Conservation (phyloP, 37 sponge, comb jelly and placozoan species). For the Hexactinellida sp. region DNA sequence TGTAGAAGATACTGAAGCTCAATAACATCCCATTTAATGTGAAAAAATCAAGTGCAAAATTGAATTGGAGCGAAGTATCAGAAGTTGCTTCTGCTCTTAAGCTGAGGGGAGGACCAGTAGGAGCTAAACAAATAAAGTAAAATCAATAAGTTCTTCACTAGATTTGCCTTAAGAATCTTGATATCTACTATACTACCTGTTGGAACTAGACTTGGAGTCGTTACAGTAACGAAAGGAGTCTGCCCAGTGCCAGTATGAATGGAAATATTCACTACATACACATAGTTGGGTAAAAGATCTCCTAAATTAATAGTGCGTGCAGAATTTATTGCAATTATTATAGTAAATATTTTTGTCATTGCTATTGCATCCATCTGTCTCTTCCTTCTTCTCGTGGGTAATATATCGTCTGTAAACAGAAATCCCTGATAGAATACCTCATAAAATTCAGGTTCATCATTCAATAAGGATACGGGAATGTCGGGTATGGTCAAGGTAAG, state of each 20-base stretch:
- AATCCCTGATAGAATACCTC: neutral
- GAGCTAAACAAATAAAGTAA: neutral
- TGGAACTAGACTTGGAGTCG: neutral
- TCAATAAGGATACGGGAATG: neutral
- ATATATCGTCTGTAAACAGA: neutral
- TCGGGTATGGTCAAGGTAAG: neutral
- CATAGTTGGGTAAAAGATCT: neutral
- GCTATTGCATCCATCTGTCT: neutral
- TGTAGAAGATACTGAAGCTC: neutral
- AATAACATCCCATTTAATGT: neutral
- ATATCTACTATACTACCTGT: neutral
- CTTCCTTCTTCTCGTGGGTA: neutral
- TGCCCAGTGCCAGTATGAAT: neutral
- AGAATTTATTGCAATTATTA: neutral
- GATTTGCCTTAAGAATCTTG: neutral
- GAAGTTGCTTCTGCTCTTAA: neutral
- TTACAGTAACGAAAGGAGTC: neutral
- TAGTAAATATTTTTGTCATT: neutral
- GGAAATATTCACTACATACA: neutral
- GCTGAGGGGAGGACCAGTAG: neutral
- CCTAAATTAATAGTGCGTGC: neutral
- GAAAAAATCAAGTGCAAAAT: neutral
- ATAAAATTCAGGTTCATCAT: neutral
- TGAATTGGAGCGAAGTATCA: neutral
- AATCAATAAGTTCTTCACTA: neutral